These are phyloP conservation scores for Pipistrellus kuhlii DNA, from an alignment of 2,797 vertebrate genomes.

Conservation along the genomic window DNA sequence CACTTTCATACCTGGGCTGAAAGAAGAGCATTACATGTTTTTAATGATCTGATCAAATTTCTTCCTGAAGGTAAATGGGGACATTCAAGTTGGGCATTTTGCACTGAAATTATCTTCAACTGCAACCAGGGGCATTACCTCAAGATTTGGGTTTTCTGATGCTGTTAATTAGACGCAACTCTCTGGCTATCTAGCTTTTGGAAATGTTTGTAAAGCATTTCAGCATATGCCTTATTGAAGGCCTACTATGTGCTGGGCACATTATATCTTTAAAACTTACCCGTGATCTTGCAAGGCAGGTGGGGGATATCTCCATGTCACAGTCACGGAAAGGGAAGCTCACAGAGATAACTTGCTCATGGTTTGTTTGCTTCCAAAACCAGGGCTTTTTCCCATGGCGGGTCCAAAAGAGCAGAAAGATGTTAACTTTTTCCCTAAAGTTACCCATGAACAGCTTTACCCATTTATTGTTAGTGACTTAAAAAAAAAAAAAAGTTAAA, in stretches of 20 bases:
- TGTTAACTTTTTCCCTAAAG: background rate
- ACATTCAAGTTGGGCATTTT: constrained; percentile 6
- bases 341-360: background rate
- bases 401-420: background rate
- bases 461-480: background rate
- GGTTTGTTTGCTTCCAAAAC: background rate
- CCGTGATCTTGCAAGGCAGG: background rate
- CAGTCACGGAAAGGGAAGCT: background rate
- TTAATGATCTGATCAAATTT: constrained; percentile 52
- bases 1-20: constrained; percentile 30
- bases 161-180: background rate
- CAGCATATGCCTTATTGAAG: background rate
- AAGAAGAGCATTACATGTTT: background rate
- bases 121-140: background rate
- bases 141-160: background rate
- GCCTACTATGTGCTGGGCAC: background rate
- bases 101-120: background rate
- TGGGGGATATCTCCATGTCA: background rate
- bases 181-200: background rate
- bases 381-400: background rate
- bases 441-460: background rate
- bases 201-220: background rate
- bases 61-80: constrained; percentile 23
- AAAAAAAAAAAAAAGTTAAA: background rate
- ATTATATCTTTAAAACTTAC: background rate